Base-by-base conservation (phyloP, 1,140 invertebrate genomes). In the Maniola jurtina region DNA sequence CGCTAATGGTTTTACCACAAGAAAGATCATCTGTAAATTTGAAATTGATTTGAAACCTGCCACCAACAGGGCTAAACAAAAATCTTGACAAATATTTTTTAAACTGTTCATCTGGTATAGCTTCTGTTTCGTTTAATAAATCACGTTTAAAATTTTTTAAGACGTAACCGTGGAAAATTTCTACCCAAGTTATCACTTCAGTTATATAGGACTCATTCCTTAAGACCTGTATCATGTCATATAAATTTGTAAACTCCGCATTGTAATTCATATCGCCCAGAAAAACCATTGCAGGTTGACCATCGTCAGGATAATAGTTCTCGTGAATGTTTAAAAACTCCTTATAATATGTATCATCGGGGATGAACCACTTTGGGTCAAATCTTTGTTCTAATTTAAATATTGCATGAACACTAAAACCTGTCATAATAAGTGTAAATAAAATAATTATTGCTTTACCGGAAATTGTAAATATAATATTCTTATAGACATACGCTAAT, bases 311-410 rank as follows among this genome's bases (percentile, higher is more conserved):
- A 81, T 93, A 96, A 71, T 93, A 93, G 59, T 83, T 55, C 47
- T 92, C 90, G 52, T 91, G 86, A 6, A 88, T 79, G 14, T 83
- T 73, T n/a, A 94, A 76, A 83, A 92, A 96, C 45, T 94, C 79
- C 65, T 90, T 93, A n/a, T 95, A 92, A 79, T 96, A 95, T 2
- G 94, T 93, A 54, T 92, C 92, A 68, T 93, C 91, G 1, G 95
- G 95, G 61, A 96, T 92, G 81, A 96, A 96, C 95, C 95, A 96
- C 7, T 91, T 91, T 0, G 95, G 94, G 88, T 96, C 94, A 87
- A 96, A 97, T 85, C 94, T 94, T 81, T 96, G 95, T 80, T 95
- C 92, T 48, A 97, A 83, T 56, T 91, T 81, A 34, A 93, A 82
- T 47, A 93, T 87, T 33, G 94, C 93, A 76, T 93, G 85, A 48